Percentiles rank a stretch among this genome's conserved stretches.
phyloP scores from a whole-genome alignment of 2,113 vertebrate species.

The Cariama cristata region DNA sequence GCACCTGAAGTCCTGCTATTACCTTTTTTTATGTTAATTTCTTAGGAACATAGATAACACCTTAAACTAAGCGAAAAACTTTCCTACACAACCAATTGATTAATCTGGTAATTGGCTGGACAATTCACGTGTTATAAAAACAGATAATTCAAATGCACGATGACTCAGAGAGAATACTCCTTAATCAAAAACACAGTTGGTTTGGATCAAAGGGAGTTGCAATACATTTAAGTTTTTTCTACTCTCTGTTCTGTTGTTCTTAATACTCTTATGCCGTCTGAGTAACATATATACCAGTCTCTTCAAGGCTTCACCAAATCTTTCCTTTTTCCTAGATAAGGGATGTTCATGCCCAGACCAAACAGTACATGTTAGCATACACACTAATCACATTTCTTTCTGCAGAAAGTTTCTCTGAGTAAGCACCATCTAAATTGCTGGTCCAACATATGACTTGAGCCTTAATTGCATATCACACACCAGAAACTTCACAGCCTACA shows the following conservation, averaged over 20 bases:
- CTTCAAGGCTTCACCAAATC: background rate
- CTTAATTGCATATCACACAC: background rate
- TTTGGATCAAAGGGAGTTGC: background rate
- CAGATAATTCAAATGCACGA: accelerated
- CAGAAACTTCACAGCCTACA: background rate
- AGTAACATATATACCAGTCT: background rate
- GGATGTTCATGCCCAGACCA: background rate
- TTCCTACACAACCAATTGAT: background rate
- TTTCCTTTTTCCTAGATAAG: background rate
- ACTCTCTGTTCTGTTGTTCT: background rate
- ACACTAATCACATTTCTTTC: background rate
- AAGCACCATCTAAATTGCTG: background rate
- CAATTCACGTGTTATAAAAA: background rate
- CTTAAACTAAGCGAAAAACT: background rate
- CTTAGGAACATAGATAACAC: accelerated
- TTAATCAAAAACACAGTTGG: background rate
- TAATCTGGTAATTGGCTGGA: background rate
- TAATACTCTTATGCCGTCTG: background rate
- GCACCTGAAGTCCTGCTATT: background rate
- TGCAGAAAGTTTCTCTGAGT: background rate
- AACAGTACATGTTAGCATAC: background rate
- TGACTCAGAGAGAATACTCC: background rate
- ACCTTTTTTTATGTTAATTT: background rate
- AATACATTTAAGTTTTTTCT: background rate
- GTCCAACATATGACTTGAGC: background rate